Base-by-base conservation (phyloP, 2,888 invertebrate genomes). In the Agonopterix heracliana region DNA sequence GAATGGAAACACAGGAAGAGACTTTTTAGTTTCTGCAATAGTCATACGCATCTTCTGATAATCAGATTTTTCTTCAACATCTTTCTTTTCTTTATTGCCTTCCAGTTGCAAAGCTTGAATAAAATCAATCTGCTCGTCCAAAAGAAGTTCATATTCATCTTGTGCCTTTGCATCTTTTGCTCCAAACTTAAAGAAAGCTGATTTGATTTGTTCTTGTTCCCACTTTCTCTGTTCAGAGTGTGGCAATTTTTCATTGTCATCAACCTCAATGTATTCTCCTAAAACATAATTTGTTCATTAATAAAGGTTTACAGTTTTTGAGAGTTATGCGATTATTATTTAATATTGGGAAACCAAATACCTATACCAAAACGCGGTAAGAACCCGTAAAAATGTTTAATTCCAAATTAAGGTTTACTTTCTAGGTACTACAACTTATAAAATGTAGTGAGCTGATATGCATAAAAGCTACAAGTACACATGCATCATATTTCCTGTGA, bases 41-140 rank as follows among this genome's bases (percentile, higher is more conserved):
- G 93, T 92, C 88, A 95, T 86, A 60, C 93, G 92, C 71, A 94
- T 93, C 66, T 91, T 93, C 56, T 83, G 76, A 54, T 79, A 80
- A 75, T 95, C 91, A 36, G 90, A 94, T 12, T 93, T 91, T 48
- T 94, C 71, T 67, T 92, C 89, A 4, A 90, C 85, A 63, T 92
- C 90, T 59, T 91, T 88, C 62, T 90, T 78, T 61, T 84, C 67
- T 84, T 90, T 77, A 34, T 90, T 91, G 7, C 96, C 96, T 55
- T 95, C 94, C 74, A 96, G 89, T 61, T 93, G 93, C 1, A 96
- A 77, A 0, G 95, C 95, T 81, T 99, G 97, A 54, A 99, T 96
- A 76, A 99, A 99, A 72, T 99, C 98, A 66, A 99, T 98, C 81
- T 98, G 96, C 78, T 99, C 98, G 74, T 98, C 98, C 59, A 99